Evolutionary conservation across 2,113 vertebrate genomes (phyloP).

Genomic region (Scartelaos histophorus): DNA sequence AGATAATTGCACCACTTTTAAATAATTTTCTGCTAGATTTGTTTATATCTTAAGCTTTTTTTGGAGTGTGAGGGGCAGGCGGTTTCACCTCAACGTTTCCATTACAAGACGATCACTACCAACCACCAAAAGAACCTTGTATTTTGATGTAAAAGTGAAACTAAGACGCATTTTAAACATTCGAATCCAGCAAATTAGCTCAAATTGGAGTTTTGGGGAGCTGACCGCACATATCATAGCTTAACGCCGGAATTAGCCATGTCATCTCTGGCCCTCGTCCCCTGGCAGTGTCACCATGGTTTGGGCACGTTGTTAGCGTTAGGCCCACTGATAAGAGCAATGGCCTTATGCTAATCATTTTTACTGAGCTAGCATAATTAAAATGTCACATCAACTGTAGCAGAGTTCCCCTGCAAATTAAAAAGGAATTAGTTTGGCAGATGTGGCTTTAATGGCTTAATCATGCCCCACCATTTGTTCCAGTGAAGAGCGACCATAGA

Average conservation of each 20-base stretch:
- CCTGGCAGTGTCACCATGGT: slow-evolving; percentile 13
- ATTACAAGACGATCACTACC: no score
- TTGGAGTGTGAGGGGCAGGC: no score
- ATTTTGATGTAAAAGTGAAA: no score
- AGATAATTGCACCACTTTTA: no score
- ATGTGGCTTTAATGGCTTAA: slow-evolving; percentile 78
- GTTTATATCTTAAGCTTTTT: no score
- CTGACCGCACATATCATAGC: slow-evolving; percentile 8
- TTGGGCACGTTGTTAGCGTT: slow-evolving; percentile 25
- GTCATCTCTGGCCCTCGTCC: slow-evolving; percentile 26
- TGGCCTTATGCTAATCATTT: slow-evolving; percentile 50
- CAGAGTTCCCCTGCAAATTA: slow-evolving; percentile 67
- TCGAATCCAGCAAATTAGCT: neutral
- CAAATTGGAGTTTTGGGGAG: neutral
- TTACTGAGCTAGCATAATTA: slow-evolving; percentile 68
- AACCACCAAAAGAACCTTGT: no score
- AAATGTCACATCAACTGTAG: slow-evolving; percentile 68
- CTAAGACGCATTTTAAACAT: neutral
- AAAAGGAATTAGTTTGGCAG: slow-evolving; percentile 76
- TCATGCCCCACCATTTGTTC: slow-evolving; percentile 66
- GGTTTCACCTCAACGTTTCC: no score
- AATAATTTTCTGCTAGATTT: no score
- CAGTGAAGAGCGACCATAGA: slow-evolving; percentile 53
- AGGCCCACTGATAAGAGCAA: slow-evolving; percentile 31
- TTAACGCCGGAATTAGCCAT: slow-evolving; percentile 13